Base-by-base conservation (phyloP, 2,113 vertebrate species). In the Phasianus colchicus region DNA sequence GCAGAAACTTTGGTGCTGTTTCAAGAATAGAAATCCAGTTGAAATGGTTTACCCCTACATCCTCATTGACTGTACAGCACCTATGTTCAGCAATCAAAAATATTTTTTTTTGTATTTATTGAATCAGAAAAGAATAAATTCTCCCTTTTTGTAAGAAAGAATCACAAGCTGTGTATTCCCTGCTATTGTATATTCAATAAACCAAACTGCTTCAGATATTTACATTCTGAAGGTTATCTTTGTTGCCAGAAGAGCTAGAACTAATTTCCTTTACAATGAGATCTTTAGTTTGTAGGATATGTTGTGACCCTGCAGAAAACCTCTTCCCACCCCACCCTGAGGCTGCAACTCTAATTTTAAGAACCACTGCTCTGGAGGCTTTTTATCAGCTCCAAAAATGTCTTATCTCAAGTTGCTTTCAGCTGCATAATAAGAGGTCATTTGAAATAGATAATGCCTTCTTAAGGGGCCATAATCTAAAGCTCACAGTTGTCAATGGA, bases 171-270 rank as follows among this genome's bases (percentile, higher is more conserved):
- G 18, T 11, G 20, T 88, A 64, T 94, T 83, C 42, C 64, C 55
- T 70, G 9, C 22, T 83, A 24, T 65, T 88, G 63, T 66, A 18
- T 50, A 60, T 88, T 86, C 81, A 77, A n/a, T 89, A 88, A 89
- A 83, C 55, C 25, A 29, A 86, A 40, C 64, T 74, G 38, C 50
- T 71, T 80, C 82, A 80, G 32, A 38, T 74, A 86, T 95, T 95
- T 92, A 67, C 72, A 50, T 96, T 91, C 42, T 50, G 82, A 87
- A 93, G 64, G 82, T 95, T 95, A 93, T 96, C 91, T 93, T 80
- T 85, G 85, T 63, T 85, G 65, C 64, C 91, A 95, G 87, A 86
- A 88, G 74, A 88, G 54, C 74, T 74, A 29, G 42, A 89, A 91
- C 64, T 64, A 71, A 95, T 95, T 96, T 91, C 64, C 67, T 87